Conservation (phyloP, 2,888 invertebrate species). For the Drosophila hawaiiensis region DNA sequence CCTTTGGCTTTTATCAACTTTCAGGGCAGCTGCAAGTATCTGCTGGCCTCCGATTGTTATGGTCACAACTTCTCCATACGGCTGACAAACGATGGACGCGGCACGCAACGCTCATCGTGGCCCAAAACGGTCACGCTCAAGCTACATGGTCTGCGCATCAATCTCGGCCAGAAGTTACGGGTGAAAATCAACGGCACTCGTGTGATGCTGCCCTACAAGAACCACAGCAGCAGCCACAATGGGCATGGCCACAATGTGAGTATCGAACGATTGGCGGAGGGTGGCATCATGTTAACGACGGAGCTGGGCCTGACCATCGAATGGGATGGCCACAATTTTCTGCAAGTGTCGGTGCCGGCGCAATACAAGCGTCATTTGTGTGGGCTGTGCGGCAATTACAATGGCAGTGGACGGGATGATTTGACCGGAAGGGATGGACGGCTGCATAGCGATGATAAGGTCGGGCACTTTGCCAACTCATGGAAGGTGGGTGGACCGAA, state of each 20-base stretch:
- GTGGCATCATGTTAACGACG: constrained; percentile 89
- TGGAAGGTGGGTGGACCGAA: constrained; percentile 95
- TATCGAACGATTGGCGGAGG: constrained; percentile 88
- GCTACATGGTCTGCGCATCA: constrained; percentile 91
- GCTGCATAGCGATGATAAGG: constrained; percentile 87
- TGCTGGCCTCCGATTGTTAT: constrained; percentile 93
- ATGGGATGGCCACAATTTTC: constrained; percentile 97
- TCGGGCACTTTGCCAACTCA: constrained; percentile 92
- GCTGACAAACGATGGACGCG: constrained; percentile 94
- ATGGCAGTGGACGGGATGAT: constrained; percentile 94
- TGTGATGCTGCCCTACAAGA: constrained; percentile 89
- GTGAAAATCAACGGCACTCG: constrained; percentile 94
- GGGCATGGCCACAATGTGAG: constrained; percentile 85
- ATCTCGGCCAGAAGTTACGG: constrained; percentile 93
- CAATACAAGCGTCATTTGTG: constrained; percentile 92
- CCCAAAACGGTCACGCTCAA: constrained; percentile 94
- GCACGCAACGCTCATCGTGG: constrained; percentile 93
- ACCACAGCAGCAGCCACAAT: constrained; percentile 19
- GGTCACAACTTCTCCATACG: constrained; percentile 93
- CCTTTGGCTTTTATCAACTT: constrained; percentile 3
- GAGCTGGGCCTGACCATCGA: constrained; percentile 92
- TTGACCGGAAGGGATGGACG: constrained; percentile 90
- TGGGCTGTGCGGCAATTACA: constrained; percentile 98
- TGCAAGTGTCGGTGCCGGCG: constrained; percentile 93
- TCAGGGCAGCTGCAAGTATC: constrained; percentile 93